phyloP scores from a whole-genome alignment of 2,888 invertebrate species.

The Hydriomena furcata region DNA sequence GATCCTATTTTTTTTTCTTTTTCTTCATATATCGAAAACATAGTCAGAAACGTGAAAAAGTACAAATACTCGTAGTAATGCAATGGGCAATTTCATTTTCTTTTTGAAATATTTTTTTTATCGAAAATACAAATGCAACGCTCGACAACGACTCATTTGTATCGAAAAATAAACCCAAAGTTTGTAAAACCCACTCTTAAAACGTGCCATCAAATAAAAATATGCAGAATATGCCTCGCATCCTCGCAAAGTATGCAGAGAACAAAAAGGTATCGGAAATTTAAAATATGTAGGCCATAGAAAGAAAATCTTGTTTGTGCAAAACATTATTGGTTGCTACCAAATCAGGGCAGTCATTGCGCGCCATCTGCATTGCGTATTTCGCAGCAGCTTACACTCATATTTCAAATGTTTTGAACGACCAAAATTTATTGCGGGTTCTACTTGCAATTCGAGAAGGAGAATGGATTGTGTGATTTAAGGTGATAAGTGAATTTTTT shows the following conservation, averaged over 20 bases:
- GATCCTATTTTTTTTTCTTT: no score
- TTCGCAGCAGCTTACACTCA: constrained; percentile 28
- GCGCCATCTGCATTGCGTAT: constrained; percentile 56
- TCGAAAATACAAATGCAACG: no score
- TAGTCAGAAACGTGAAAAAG: no score
- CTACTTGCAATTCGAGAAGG: constrained; percentile 9
- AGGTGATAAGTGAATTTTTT: neutral
- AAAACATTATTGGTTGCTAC: constrained; percentile 31
- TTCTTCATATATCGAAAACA: no score
- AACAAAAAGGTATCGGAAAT: constrained; percentile 23
- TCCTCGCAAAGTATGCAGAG: constrained; percentile 18
- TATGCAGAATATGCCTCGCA: no score
- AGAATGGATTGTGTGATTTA: neutral
- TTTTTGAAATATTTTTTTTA: no score
- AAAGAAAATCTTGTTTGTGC: constrained; percentile 27
- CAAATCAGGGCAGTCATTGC: constrained; percentile 35
- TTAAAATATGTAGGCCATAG: constrained; percentile 29
- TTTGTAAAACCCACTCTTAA: neutral
- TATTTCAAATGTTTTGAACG: constrained; percentile 30
- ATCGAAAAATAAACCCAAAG: neutral
- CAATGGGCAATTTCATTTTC: no score
- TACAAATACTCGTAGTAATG: no score
- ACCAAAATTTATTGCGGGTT: constrained; percentile 19
- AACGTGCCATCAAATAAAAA: no score
- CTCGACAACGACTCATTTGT: neutral